Conservation (phyloP, 2,888 invertebrate genomes). For the Pegoplata infirma region DNA sequence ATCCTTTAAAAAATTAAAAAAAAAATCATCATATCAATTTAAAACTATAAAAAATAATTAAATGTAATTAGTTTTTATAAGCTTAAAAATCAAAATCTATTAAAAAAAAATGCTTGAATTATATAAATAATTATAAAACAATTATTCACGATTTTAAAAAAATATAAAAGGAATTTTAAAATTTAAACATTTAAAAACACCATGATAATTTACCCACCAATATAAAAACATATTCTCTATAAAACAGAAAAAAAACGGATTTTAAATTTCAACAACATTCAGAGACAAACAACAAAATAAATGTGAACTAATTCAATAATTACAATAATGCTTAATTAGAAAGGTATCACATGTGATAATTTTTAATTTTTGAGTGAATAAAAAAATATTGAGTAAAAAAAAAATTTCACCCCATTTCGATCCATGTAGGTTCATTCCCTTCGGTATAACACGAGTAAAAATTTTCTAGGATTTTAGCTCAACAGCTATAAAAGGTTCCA, state of each 20-base stretch:
- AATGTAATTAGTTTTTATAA: constrained; percentile 56
- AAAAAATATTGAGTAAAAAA: too few relatives aligned
- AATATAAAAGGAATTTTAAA: neutral
- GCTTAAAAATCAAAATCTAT: constrained; percentile 34
- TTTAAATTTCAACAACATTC: constrained; percentile 7
- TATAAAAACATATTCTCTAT: neutral
- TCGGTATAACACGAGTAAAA: too few relatives aligned
- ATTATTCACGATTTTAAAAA: constrained; percentile 6
- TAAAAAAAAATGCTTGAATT: constrained; percentile 41
- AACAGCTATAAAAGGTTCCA: too few relatives aligned
- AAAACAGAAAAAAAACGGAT: constrained; percentile 1
- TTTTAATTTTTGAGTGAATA: too few relatives aligned
- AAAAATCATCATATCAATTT: constrained; percentile 59
- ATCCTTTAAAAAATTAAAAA: constrained; percentile 18
- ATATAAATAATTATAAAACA: constrained; percentile 20
- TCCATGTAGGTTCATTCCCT: too few relatives aligned
- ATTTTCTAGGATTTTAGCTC: too few relatives aligned
- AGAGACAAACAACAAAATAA: neutral
- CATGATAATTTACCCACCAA: constrained; percentile 55
- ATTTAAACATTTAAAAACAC: neutral
- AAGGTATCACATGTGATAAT: too few relatives aligned
- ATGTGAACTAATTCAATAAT: too few relatives aligned
- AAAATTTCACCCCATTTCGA: too few relatives aligned
- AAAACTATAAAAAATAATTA: constrained; percentile 37
- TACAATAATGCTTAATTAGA: too few relatives aligned